Conservation (phyloP, 2,888 invertebrate species). For the Cephus spinipes region DNA sequence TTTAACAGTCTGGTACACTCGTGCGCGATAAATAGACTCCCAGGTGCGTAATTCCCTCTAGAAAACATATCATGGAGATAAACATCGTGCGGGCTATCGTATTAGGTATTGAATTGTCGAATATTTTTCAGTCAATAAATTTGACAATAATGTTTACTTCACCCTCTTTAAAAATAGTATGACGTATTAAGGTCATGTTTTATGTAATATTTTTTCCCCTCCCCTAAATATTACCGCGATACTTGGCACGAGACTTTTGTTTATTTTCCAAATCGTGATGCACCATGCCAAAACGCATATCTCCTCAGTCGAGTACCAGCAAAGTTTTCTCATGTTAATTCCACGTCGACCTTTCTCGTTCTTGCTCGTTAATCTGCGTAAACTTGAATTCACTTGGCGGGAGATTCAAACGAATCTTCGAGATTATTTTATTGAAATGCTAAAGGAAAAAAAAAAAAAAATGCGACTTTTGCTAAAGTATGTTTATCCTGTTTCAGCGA, state of each 20-base stretch:
- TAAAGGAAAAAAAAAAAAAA: no score
- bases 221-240: background rate
- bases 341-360: background rate
- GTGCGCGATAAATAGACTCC: no score
- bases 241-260: background rate
- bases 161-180: constrained; percentile 11
- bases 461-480: background rate
- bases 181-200: constrained; percentile 9
- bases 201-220: constrained; percentile 14
- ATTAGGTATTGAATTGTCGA: no score
- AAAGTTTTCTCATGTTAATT: background rate
- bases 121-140: no score
- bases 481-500: constrained; percentile 48
- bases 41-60: no score
- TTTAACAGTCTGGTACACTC: no score
- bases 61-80: no score
- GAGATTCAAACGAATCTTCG: background rate
- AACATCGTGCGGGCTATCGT: no score
- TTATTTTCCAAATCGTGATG: background rate
- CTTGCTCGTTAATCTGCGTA: background rate
- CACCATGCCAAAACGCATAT: background rate
- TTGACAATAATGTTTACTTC: background rate
- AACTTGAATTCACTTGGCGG: background rate
- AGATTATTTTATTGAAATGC: no score
- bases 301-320: background rate